These are phyloP conservation scores for Neocrepidodera transversa DNA, from an alignment of 2,888 invertebrate species.

Conservation along the genomic window DNA sequence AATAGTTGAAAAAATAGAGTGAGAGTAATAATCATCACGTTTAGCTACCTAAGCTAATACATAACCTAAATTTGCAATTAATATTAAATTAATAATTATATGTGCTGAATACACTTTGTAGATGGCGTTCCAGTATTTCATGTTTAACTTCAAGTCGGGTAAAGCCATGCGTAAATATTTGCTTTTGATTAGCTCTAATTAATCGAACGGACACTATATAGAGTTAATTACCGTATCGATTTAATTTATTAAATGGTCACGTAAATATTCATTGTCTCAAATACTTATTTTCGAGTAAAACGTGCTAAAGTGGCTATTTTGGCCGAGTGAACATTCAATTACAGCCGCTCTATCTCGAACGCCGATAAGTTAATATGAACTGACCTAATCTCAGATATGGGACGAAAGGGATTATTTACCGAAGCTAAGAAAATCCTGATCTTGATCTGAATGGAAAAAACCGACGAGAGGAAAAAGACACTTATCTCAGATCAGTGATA, in stretches of 20 bases:
- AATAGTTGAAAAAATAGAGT: too few relatives aligned
- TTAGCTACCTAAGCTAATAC: too few relatives aligned
- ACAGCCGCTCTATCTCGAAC: constrained; percentile 23
- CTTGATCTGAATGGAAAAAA: constrained; percentile 20
- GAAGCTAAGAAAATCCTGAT: constrained; percentile 15
- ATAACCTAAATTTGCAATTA: too few relatives aligned
- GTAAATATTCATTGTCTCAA: too few relatives aligned
- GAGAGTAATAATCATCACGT: too few relatives aligned
- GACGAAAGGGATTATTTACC: constrained; percentile 26
- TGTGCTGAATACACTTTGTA: too few relatives aligned
- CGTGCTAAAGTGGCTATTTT: constrained; percentile 26
- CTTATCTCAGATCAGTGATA: background rate
- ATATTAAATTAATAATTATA: too few relatives aligned
- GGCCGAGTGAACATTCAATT: constrained; percentile 32
- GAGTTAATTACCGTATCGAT: background rate
- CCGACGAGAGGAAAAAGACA: background rate
- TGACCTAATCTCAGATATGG: constrained; percentile 30
- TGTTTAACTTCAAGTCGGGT: too few relatives aligned
- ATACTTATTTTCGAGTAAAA: too few relatives aligned
- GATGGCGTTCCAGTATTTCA: background rate
- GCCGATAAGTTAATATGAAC: constrained; percentile 33
- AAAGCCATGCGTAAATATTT: constrained; percentile 14
- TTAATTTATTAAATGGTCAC: too few relatives aligned
- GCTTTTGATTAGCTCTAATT: constrained; percentile 18
- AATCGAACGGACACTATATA: background rate